Base-by-base conservation (phyloP, 2,797 vertebrate species). In the Pempheris klunzingeri region DNA sequence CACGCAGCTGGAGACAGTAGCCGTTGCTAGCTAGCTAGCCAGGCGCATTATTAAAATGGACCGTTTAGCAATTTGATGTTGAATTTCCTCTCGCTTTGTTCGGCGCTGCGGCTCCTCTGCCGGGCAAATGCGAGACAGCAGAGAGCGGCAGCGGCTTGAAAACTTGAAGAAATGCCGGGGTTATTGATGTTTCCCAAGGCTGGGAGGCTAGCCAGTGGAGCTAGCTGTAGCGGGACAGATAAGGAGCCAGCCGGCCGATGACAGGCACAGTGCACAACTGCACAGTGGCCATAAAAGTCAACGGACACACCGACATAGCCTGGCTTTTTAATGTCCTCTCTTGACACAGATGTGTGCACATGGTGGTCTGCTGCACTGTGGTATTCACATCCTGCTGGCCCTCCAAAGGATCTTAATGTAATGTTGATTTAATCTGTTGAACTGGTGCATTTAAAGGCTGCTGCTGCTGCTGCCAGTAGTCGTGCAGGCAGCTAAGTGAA, bases 181-280 rank as follows among this genome's bases (percentile, higher is more conserved):
- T 80, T 84, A 32, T 70, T 71, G 77, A 22, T 63, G 89, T 81
- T 85, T 76, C 69, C 71, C 22, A 2, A 53, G 86, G 63, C 80
- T 60, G 81, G 76, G 78, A 71, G 86, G 89, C 71, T 92, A 93
- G 85, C 85, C 84, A 22, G 66, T 0, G 83, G 64, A 83, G 92
- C 91, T 93, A 93, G 83, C 92, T 74, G 82, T 58, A 90, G 89
- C 90, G 89, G 92, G 91, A 93, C 91, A 83, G 85, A 77, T 75
- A 74, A 73, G 63, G 26, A 83, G 57, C 22, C 77, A 68, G 80
- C 83, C 78, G 70, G 80, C 82, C 77, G 77, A 67, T 80, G 78
- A 85, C 78, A 71, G 74, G 32, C 73, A 53, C 72, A 13, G 53
- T 66, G 80, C 77, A 73, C 78, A 14, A 12, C 70, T 63, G 78